phyloP scores from a whole-genome alignment of 2,888 invertebrate species.

The Cerastoderma edule region DNA sequence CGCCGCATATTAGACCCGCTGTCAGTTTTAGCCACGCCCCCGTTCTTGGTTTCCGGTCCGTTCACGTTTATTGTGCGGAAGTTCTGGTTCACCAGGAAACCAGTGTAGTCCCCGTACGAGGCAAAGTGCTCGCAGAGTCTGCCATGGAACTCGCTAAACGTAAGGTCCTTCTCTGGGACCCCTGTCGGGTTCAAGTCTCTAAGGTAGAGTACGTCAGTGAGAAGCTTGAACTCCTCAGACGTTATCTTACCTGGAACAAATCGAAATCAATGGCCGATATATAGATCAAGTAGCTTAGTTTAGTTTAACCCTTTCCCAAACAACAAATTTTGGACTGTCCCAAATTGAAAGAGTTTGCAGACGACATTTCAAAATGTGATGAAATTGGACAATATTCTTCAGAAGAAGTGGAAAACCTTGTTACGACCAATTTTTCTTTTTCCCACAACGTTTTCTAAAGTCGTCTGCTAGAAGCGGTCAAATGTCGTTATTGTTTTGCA shows the following conservation, averaged over 20 bases:
- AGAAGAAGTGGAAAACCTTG: no score
- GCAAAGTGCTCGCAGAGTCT: slow-evolving; percentile 60
- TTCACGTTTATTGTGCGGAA: slow-evolving; percentile 51
- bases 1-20: slow-evolving; percentile 29
- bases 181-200: slow-evolving; percentile 33
- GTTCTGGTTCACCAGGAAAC: slow-evolving; percentile 58
- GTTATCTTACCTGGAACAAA: slow-evolving; percentile 39
- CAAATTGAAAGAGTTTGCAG: no score
- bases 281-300: no score
- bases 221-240: slow-evolving; percentile 45
- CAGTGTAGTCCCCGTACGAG: slow-evolving; percentile 58
- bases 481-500: no score
- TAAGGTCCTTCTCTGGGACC: slow-evolving; percentile 27
- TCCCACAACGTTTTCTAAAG: no score
- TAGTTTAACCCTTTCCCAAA: no score
- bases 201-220: slow-evolving; percentile 55
- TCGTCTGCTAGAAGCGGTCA: no score
- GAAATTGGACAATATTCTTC: no score
- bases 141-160: slow-evolving; percentile 55
- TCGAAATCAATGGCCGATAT: no score
- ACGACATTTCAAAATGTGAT: no score
- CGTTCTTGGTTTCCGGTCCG: slow-evolving; percentile 30
- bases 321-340: no score
- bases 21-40: slow-evolving; percentile 20
- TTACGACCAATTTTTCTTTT: no score